Percentiles rank a stretch among this genome's conserved stretches.
Evolutionary conservation across 2,113 vertebrate genomes (phyloP).

Genomic region (Stercorarius parasiticus): DNA sequence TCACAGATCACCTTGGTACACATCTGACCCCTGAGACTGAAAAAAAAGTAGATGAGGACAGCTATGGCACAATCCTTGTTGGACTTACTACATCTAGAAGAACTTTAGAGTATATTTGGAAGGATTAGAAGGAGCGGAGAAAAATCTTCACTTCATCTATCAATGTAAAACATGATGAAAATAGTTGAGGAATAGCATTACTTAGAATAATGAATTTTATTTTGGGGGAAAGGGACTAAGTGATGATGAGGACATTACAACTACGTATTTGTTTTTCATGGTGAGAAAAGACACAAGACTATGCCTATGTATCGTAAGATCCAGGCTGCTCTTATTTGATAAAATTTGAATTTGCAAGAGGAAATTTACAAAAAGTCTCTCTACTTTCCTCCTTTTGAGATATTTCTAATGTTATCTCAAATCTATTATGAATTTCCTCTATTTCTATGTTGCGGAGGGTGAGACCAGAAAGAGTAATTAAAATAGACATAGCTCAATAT

Average conservation of each 20-base stretch:
- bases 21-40: not conserved
- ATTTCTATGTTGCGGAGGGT: not conserved
- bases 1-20: not conserved
- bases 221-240: not conserved
- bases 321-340: not conserved
- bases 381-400: not conserved
- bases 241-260: not conserved
- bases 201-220: not conserved
- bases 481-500: not conserved
- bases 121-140: not conserved
- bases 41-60: not conserved
- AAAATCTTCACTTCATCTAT: not conserved
- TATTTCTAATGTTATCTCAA: not conserved
- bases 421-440: not conserved
- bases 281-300: not conserved
- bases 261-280: not conserved
- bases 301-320: not conserved
- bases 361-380: not conserved
- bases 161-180: not conserved
- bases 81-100: not conserved
- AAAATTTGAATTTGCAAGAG: not conserved
- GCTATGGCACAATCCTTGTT: not conserved
- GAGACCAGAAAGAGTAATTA: not conserved
- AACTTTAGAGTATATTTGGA: not conserved
- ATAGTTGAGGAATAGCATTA: not conserved